Evolutionary conservation across 2,797 vertebrate genomes (phyloP).

Genomic region (Linurgus olivaceus): DNA sequence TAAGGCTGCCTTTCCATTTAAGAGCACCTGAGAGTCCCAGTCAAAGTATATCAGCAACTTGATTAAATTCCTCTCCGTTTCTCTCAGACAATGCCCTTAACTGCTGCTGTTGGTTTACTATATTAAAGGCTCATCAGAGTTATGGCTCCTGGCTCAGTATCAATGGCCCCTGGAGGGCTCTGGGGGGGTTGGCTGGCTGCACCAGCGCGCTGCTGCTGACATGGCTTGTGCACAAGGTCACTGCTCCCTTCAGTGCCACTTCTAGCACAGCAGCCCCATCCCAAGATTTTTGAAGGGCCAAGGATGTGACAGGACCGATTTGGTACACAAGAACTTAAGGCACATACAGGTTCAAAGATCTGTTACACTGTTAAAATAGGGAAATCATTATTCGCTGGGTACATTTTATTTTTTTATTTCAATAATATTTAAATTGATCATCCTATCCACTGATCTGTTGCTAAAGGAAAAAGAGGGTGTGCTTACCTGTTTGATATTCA

Average conservation of each 20-base stretch:
- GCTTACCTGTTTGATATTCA: neutral
- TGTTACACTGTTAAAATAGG: neutral
- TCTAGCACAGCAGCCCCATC: neutral
- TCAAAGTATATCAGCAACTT: conserved; percentile 30
- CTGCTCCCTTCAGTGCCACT: neutral
- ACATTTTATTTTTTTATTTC: neutral
- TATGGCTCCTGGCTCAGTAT: conserved; percentile 8
- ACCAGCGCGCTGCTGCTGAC: accelerated
- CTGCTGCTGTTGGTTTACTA: conserved; percentile 10
- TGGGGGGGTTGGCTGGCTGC: accelerated
- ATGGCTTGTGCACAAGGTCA: neutral
- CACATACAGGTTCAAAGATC: neutral
- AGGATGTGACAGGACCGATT: neutral
- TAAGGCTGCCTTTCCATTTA: conserved; percentile 6
- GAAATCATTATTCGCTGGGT: neutral
- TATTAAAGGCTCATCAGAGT: conserved; percentile 44
- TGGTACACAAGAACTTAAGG: accelerated
- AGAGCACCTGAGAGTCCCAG: conserved; percentile 7
- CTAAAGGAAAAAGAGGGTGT: neutral
- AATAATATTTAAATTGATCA: neutral
- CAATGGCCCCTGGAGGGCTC: neutral
- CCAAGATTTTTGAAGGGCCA: neutral
- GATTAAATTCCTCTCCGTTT: conserved; percentile 10
- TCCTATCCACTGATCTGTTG: neutral
- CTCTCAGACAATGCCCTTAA: conserved; percentile 19